Evolutionary conservation across 2,113 vertebrate species (phyloP).

Genomic region (Oryctolagus cuniculus): mOryCun1.1 NC_091453.1:3132001-3132500

Average conservation of each 20-base stretch:
- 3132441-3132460: slow-evolving; percentile 20
- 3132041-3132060: background rate
- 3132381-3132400: background rate
- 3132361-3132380: slow-evolving; percentile 20
- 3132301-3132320: background rate
- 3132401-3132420: slow-evolving; percentile 46
- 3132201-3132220: background rate
- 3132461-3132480: background rate
- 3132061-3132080: background rate
- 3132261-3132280: background rate
- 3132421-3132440: slow-evolving; percentile 6
- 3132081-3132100: slow-evolving; percentile 56
- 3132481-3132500: too few relatives aligned
- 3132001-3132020: slow-evolving; percentile 21
- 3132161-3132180: slow-evolving; percentile 50
- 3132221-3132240: background rate
- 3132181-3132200: slow-evolving; percentile 31
- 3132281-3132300: slow-evolving; percentile 35
- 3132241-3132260: background rate
- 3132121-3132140: slow-evolving; percentile 50
- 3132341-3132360: background rate
- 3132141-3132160: slow-evolving; percentile 37
- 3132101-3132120: slow-evolving; percentile 29
- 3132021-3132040: background rate
- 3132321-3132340: slow-evolving; percentile 36